A percentile compares a stretch with the other conserved stretches of the same genome.
Conservation (phyloP, 2,888 invertebrate species). For the Rhopalosiphum nymphaeae region DNA sequence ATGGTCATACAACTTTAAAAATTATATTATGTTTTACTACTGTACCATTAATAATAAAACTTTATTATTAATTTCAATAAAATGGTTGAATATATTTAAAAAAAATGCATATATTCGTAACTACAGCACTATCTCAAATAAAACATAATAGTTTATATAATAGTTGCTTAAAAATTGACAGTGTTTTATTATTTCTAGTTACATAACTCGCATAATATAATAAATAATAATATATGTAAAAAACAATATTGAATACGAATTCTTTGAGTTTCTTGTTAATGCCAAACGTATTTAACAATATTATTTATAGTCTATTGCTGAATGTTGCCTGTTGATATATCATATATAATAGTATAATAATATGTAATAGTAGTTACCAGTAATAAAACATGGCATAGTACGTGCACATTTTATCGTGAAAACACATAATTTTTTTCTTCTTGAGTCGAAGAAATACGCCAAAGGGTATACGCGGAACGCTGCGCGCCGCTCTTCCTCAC, state of each 20-base stretch:
- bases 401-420: slow-evolving; percentile 1
- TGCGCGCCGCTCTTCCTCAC: not conserved
- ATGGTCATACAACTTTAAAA: not conserved
- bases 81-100: not conserved
- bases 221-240: not conserved
- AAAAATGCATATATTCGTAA: not conserved
- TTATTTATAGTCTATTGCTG: not conserved
- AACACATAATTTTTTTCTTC: not conserved
- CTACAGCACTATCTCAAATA: not conserved
- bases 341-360: too few species aligned
- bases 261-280: not conserved
- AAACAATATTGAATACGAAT: not conserved
- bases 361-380: not conserved
- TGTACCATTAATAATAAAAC: not conserved
- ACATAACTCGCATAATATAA: not conserved
- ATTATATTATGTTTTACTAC: not conserved
- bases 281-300: not conserved
- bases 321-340: not conserved
- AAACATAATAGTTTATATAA: not conserved
- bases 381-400: not conserved
- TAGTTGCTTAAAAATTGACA: not conserved
- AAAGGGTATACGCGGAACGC: slow-evolving; percentile 5
- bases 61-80: not conserved
- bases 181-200: not conserved
- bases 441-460: not conserved